phyloP scores from a whole-genome alignment of 1,140 invertebrate species.

The Manduca sexta region DNA sequence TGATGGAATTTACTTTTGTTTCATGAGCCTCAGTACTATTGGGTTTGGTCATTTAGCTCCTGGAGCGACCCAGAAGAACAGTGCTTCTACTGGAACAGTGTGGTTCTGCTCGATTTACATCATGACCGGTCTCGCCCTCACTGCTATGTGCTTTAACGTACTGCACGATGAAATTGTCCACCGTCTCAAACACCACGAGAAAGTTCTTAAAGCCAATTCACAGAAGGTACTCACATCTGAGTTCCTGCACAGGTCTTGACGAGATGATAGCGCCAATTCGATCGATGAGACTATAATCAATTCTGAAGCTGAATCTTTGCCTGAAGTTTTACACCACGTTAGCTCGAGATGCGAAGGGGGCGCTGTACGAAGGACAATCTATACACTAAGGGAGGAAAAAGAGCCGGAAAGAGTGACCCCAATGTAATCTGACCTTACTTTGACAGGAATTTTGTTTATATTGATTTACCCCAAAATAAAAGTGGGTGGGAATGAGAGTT shows the following conservation, averaged over 20 bases:
- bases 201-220: conserved; percentile 48
- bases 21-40: conserved; percentile 94
- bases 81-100: conserved; percentile 76
- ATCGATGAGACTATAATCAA: conserved; percentile 62
- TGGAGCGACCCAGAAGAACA: conserved; percentile 78
- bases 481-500: neutral
- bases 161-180: conserved; percentile 95
- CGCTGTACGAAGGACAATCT: conserved; percentile 49
- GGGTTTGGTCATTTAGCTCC: conserved; percentile 93
- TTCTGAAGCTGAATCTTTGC: conserved; percentile 56
- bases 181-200: conserved; percentile 78
- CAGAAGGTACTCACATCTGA: conserved; percentile 63
- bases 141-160: conserved; percentile 99
- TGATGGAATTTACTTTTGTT: conserved; percentile 95
- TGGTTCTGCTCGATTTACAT: conserved; percentile 97
- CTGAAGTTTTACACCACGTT: conserved; percentile 59
- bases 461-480: neutral
- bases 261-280: conserved; percentile 60
- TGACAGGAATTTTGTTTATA: neutral
- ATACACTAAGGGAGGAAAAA: conserved; percentile 51
- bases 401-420: conserved; percentile 48
- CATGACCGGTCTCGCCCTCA: conserved; percentile 94
- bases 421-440: conserved; percentile 35
- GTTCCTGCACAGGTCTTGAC: conserved; percentile 60
- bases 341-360: conserved; percentile 43